Evolutionary conservation across 2,113 vertebrate genomes (phyloP).

Genomic region (Axis porcinus): DNA sequence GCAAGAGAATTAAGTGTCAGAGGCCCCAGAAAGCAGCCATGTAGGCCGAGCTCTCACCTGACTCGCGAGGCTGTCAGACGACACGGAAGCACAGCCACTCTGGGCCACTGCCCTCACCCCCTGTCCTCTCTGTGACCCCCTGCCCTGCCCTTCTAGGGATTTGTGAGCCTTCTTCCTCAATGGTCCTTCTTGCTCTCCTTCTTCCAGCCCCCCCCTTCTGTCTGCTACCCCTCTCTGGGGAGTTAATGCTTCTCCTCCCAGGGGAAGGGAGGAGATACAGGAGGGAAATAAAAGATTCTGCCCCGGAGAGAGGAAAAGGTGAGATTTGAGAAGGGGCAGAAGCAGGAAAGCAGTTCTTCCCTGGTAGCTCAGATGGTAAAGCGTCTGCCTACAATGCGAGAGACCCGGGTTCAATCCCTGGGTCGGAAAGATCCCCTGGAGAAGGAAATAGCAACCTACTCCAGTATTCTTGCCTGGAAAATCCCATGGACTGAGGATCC

Average conservation of each 20-base stretch:
- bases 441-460: too few species aligned
- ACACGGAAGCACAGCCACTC: fast-evolving
- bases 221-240: slow-evolving; percentile 71
- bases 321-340: neutral
- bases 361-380: too few species aligned
- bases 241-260: slow-evolving; percentile 57
- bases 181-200: slow-evolving; percentile 42
- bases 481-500: too few species aligned
- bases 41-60: neutral
- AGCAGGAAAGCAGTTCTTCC: neutral
- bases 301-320: neutral
- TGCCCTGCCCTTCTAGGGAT: slow-evolving; percentile 43
- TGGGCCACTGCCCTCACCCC: slow-evolving; percentile 30
- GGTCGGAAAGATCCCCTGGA: too few species aligned
- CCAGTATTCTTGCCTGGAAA: too few species aligned
- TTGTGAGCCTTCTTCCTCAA: slow-evolving; percentile 31
- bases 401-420: too few species aligned
- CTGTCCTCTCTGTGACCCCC: neutral
- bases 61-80: neutral
- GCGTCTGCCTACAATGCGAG: too few species aligned
- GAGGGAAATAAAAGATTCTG: neutral
- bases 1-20: neutral
- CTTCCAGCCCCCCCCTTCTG: neutral
- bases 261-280: neutral
- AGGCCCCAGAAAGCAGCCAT: neutral